Evolutionary conservation across 2,888 invertebrate species (phyloP).

Genomic region (Apoda limacodes): DNA sequence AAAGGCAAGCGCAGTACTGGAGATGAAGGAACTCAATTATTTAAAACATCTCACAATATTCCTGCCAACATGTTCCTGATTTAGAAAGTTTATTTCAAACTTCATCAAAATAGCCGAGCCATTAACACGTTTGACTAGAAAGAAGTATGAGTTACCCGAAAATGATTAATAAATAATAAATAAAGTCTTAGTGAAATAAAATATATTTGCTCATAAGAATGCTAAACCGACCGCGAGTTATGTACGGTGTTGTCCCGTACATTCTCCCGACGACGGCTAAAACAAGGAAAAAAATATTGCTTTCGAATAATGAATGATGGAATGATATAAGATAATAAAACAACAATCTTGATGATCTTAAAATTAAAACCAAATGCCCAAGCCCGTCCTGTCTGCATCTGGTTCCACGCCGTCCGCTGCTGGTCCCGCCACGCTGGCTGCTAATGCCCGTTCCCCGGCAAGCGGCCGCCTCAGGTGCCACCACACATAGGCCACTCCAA

Average conservation of each 20-base stretch:
- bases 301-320: too few relatives aligned
- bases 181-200: too few relatives aligned
- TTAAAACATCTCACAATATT: conserved; percentile 1
- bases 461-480: too few relatives aligned
- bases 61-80: conserved; percentile 9
- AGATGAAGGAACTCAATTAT: background rate
- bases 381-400: too few relatives aligned
- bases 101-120: conserved; percentile 21
- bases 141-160: conserved; percentile 21
- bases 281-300: conserved; percentile 11
- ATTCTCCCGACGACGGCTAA: conserved; percentile 22
- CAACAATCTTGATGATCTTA: conserved; percentile 23
- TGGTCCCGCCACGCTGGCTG: too few relatives aligned
- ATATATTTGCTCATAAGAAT: too few relatives aligned
- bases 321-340: conserved; percentile 26
- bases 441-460: too few relatives aligned
- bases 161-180: too few relatives aligned
- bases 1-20: conserved; percentile 3
- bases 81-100: conserved; percentile 1
- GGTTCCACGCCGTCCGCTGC: too few relatives aligned
- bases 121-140: conserved; percentile 22
- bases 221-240: too few relatives aligned
- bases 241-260: too few relatives aligned
- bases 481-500: too few relatives aligned
- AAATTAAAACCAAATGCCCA: conserved; percentile 21